Conservation (phyloP, 1,140 invertebrate genomes). For the Arion vulgaris region DNA sequence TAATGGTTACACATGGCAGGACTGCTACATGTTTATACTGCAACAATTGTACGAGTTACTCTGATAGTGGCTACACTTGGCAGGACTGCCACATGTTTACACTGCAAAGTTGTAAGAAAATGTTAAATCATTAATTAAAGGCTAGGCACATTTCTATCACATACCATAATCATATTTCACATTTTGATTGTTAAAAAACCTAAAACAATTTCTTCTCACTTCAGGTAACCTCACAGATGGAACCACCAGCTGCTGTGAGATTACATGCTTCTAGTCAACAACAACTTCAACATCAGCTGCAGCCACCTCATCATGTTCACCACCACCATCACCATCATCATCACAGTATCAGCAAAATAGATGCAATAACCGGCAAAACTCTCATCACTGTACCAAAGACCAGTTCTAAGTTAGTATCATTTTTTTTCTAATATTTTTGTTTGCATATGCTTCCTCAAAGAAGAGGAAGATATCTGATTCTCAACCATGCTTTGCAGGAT, state of each 20-base stretch:
- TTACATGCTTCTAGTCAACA: conserved; percentile 27
- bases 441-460: too few relatives aligned
- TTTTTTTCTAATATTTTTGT: neutral
- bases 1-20: too few relatives aligned
- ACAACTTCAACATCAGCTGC: neutral
- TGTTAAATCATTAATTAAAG: too few relatives aligned
- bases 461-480: too few relatives aligned
- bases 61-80: too few relatives aligned
- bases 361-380: conserved; percentile 43
- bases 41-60: too few relatives aligned
- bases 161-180: too few relatives aligned
- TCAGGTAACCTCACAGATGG: neutral
- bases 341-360: conserved; percentile 40
- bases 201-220: neutral
- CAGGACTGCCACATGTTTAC: too few relatives aligned
- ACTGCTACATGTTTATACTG: too few relatives aligned
- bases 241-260: conserved; percentile 37
- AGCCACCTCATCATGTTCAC: neutral
- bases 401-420: conserved; percentile 30
- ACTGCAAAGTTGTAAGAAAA: too few relatives aligned
- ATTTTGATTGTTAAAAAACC: neutral
- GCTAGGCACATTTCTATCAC: too few relatives aligned
- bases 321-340: conserved; percentile 35
- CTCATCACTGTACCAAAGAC: conserved; percentile 29
- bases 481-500: too few relatives aligned